Evolutionary conservation across 2,113 vertebrate species (phyloP).

Genomic region (Hiodon tergisus): DNA sequence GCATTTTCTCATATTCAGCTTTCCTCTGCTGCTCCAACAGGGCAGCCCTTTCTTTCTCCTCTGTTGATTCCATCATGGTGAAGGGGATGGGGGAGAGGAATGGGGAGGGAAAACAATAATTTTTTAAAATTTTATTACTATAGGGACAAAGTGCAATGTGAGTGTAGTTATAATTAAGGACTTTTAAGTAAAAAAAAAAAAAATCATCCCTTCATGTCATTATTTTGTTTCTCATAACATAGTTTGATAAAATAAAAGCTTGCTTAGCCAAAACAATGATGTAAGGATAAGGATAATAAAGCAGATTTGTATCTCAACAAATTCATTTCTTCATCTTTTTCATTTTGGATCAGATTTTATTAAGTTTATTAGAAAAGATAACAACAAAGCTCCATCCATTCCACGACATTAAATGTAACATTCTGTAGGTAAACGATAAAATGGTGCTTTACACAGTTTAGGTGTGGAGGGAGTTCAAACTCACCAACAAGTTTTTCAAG

Average conservation of each 20-base stretch:
- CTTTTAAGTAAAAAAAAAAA: no score
- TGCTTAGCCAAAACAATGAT: no score
- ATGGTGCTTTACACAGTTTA: background rate
- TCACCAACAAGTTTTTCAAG: slow-evolving; percentile 20
- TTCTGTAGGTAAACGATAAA: background rate
- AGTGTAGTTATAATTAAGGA: no score
- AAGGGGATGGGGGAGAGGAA: background rate
- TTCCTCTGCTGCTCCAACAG: slow-evolving; percentile 30
- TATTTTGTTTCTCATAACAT: no score
- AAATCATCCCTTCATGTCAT: no score
- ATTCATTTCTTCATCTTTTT: no score
- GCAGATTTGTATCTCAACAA: no score
- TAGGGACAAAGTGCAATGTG: no score
- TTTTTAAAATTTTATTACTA: background rate
- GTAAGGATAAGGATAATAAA: no score
- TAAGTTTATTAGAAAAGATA: no score
- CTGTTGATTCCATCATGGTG: slow-evolving; percentile 14
- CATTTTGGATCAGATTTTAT: no score
- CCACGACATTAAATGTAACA: background rate
- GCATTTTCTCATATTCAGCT: slow-evolving; percentile 21
- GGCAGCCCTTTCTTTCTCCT: slow-evolving; percentile 17
- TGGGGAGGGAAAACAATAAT: background rate
- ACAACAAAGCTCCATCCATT: background rate
- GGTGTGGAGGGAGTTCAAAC: background rate
- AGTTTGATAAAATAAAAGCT: no score